These are phyloP conservation scores for Agapostemon virescens DNA, from an alignment of 2,888 invertebrate genomes.

Conservation along the genomic window DNA sequence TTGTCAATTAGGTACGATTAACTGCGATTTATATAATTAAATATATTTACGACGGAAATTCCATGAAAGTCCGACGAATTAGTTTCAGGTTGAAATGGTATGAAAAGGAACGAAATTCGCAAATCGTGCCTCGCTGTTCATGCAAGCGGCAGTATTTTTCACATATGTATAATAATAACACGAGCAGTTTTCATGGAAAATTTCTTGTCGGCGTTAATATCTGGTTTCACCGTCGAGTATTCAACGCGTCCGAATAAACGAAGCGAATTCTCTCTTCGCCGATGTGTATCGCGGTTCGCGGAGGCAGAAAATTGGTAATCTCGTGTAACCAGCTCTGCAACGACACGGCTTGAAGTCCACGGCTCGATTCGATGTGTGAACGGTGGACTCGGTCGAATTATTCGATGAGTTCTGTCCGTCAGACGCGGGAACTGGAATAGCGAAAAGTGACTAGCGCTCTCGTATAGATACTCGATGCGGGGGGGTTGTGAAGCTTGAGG, in stretches of 20 bases:
- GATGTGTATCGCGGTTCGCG: neutral
- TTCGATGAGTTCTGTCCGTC: slow-evolving; percentile 30
- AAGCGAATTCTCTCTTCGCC: neutral
- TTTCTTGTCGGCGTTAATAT: neutral
- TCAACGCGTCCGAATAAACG: slow-evolving; percentile 8
- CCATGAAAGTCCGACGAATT: neutral
- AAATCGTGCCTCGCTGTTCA: neutral
- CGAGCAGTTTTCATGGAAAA: neutral
- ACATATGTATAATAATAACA: neutral
- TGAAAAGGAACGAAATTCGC: neutral
- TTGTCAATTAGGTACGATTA: no score
- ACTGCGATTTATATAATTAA: neutral
- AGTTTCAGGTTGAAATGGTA: neutral
- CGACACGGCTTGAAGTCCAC: slow-evolving; percentile 24
- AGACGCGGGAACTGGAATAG: slow-evolving; percentile 23
- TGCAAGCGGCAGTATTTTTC: neutral
- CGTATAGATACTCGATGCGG: slow-evolving; percentile 6
- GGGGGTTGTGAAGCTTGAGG: slow-evolving; percentile 19
- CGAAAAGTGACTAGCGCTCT: slow-evolving; percentile 30
- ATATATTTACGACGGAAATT: neutral
- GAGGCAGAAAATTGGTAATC: slow-evolving; percentile 18
- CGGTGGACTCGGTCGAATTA: slow-evolving; percentile 49
- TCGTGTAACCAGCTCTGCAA: neutral
- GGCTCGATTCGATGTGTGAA: slow-evolving; percentile 37
- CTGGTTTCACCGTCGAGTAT: neutral